phyloP scores from a whole-genome alignment of 2,888 invertebrate genomes.

The Petrolisthes cinctipes region DNA sequence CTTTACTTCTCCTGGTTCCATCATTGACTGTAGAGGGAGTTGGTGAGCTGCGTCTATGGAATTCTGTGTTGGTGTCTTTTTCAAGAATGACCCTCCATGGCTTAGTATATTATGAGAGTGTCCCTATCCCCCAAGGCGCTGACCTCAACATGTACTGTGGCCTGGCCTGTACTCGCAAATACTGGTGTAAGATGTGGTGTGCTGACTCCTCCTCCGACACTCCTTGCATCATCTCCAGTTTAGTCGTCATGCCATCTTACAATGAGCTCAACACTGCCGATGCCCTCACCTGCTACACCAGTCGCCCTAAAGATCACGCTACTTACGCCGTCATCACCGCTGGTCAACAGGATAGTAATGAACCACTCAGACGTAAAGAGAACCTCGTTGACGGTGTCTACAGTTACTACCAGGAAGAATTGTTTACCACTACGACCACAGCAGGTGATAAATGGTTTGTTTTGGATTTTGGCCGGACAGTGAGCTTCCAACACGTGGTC shows the following conservation, averaged over 20 bases:
- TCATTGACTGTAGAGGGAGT: background rate
- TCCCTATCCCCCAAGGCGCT: no score
- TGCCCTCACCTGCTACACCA: constrained; percentile 1
- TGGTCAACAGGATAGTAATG: background rate
- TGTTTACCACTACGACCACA: background rate
- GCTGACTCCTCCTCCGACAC: no score
- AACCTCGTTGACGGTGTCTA: background rate
- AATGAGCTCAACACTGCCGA: no score
- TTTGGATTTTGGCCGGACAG: background rate
- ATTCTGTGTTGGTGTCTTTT: no score
- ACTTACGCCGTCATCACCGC: background rate
- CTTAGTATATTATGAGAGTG: no score
- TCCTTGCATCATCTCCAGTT: no score
- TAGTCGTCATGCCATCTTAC: no score
- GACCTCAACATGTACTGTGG: no score
- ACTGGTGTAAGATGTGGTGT: no score
- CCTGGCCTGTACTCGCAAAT: no score
- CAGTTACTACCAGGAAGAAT: background rate
- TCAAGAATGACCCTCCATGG: no score
- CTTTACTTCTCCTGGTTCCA: background rate
- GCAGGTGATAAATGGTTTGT: background rate
- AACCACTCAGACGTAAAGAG: background rate
- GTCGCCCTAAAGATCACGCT: background rate
- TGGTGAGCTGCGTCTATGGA: background rate
- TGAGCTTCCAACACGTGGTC: background rate